These are phyloP conservation scores for Aphaenogaster floridana DNA, from an alignment of 1,140 invertebrate genomes.

Conservation along the genomic window DNA sequence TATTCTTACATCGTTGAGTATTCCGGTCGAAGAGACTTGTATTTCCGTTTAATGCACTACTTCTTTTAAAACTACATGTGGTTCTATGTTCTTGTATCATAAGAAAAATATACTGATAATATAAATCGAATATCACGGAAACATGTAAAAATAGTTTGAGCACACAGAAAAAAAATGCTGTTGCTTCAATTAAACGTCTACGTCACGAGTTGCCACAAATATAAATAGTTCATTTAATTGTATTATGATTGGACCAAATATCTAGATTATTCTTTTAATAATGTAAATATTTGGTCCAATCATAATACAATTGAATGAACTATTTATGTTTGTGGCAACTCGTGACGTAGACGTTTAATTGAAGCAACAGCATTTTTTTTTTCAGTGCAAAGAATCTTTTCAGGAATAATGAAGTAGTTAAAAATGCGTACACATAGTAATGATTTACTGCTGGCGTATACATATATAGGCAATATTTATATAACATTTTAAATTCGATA, in stretches of 20 bases:
- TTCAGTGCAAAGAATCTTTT: not conserved
- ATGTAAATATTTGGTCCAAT: no score
- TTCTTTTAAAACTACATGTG: not conserved
- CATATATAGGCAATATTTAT: not conserved
- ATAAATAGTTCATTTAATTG: no score
- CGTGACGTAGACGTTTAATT: no score
- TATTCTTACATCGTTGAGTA: not conserved
- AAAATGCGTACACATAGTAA: not conserved
- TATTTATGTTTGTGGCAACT: no score
- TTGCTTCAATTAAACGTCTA: no score
- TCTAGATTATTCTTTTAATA: no score
- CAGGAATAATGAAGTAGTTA: not conserved
- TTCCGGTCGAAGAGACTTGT: not conserved
- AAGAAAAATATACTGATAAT: not conserved
- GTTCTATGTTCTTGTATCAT: not conserved
- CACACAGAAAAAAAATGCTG: not conserved
- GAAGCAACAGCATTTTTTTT: no score
- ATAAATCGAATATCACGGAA: not conserved
- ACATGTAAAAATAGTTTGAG: not conserved
- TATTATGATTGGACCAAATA: no score
- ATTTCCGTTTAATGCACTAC: not conserved
- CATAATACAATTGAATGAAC: no score
- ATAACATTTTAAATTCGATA: not conserved
- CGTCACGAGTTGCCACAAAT: no score
- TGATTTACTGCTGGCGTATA: not conserved